Evolutionary conservation across 2,797 vertebrate species (phyloP), one percentile per base, ranked within the genome.

Genomic region (Sparus aurata): DNA sequence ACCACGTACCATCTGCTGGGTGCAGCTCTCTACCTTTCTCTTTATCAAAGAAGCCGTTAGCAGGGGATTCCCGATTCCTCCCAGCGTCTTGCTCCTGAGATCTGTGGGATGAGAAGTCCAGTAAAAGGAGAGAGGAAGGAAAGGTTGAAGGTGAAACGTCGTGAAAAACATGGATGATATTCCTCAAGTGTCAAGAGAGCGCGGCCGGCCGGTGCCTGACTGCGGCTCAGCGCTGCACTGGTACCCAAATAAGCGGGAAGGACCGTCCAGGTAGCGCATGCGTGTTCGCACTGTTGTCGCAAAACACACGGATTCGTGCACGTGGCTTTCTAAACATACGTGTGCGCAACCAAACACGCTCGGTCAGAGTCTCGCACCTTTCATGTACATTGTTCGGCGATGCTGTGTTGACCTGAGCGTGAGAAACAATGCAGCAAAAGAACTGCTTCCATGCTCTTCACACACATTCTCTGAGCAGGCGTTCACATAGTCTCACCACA

Each of bases 1-100:
- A 90, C 87, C 92, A 91, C 72, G 52, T 83, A 91, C 92, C 92
- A 92, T 91, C 92, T 94, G 93, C 91, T 86, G 84, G 86, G 84
- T 87, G 89, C 87, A 91, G 87, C 87, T 49, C 75, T 81, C 60
- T 84, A 85, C 84, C 77, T 91, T 85, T 81, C 77, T 83, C 85
- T 84, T 93, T 93, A 93, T 93, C 89, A 92, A 78, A 75, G 73
- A 57, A 86, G 85, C 85, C 82, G 90, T 92, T 91, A 76, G 66
- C 67, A 41, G 89, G 92, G 89, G 86, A 87, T 91, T 94, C 90
- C 93, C 91, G 6, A 69, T 62, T 79, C 69, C 67, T 90, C 57
- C 73, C 57, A 15, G 54, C 57, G 77, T 84, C 58, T 75, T 75
- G 66, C 73, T 85, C 85, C 84, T 73, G 75, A 49, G 8, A 30